phyloP scores from a whole-genome alignment of 2,797 vertebrate genomes.

The Lepus oiostolus region DNA sequence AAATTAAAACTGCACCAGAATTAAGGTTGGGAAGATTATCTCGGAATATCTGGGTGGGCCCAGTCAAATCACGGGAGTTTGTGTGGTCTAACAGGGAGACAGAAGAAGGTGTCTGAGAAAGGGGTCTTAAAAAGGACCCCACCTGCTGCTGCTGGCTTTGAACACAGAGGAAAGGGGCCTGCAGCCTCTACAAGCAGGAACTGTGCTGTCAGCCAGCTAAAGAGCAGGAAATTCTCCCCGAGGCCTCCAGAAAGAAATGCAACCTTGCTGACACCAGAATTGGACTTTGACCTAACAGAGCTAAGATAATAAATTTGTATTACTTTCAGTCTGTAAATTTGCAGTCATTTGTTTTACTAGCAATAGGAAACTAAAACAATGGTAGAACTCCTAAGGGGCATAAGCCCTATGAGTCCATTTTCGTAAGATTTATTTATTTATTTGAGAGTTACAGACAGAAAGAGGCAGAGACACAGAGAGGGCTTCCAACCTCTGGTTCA shows the following conservation, averaged over 20 bases:
- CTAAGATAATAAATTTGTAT: constrained; percentile 43
- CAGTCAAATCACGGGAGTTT: neutral
- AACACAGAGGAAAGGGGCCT: constrained; percentile 21
- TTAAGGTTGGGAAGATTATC: constrained; percentile 31
- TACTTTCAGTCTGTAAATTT: constrained; percentile 26
- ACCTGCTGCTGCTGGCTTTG: neutral
- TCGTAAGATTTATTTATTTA: too few species aligned
- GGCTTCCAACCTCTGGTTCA: neutral
- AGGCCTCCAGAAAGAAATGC: constrained; percentile 36
- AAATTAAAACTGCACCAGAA: neutral
- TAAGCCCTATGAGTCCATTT: neutral
- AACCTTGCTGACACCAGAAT: constrained; percentile 32
- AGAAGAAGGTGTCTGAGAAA: neutral
- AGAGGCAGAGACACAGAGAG: too few species aligned
- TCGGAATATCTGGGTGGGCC: neutral
- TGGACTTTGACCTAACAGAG: constrained; percentile 38
- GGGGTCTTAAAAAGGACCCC: neutral
- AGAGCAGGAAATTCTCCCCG: constrained; percentile 60
- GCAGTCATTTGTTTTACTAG: constrained; percentile 8
- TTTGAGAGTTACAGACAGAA: too few species aligned
- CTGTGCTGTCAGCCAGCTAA: constrained; percentile 59
- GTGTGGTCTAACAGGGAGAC: neutral
- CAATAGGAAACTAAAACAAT: constrained; percentile 44
- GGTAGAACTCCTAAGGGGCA: neutral
- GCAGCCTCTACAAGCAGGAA: constrained; percentile 35